phyloP scores from a whole-genome alignment of 2,797 vertebrate genomes.

The Ptychadena robeensis region DNA sequence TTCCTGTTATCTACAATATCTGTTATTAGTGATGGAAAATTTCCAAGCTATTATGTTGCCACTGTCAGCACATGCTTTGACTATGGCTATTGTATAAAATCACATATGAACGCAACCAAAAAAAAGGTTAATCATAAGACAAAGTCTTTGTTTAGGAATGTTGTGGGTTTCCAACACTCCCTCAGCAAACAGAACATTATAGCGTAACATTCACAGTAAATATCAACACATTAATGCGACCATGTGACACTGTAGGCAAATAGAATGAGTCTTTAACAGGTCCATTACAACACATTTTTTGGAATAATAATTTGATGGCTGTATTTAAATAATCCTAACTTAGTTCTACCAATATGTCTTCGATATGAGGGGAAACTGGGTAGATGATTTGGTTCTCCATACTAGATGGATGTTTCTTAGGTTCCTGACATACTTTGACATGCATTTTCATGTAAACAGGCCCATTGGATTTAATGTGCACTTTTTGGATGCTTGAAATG shows the following conservation, averaged over 20 bases:
- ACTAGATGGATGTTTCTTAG: no score
- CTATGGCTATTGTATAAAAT: background rate
- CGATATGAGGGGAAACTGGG: no score
- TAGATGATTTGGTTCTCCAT: no score
- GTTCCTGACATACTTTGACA: no score
- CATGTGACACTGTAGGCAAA: background rate
- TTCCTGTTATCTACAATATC: background rate
- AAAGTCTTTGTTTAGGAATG: conserved; percentile 29
- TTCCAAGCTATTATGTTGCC: background rate
- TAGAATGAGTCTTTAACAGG: background rate
- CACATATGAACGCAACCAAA: background rate
- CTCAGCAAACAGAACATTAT: conserved; percentile 36
- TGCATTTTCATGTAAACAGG: no score
- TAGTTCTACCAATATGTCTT: no score
- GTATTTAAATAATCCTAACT: no score
- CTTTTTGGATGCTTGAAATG: no score
- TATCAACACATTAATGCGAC: background rate
- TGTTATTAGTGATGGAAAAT: background rate
- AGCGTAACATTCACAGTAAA: background rate
- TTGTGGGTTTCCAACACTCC: background rate
- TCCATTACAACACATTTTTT: background rate
- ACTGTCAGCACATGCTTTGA: background rate
- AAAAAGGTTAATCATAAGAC: conserved; percentile 6
- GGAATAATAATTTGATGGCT: no score
- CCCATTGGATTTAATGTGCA: no score